Evolutionary conservation across 1,140 invertebrate species (phyloP).

Genomic region (Brevipalpus yothersi): DNA sequence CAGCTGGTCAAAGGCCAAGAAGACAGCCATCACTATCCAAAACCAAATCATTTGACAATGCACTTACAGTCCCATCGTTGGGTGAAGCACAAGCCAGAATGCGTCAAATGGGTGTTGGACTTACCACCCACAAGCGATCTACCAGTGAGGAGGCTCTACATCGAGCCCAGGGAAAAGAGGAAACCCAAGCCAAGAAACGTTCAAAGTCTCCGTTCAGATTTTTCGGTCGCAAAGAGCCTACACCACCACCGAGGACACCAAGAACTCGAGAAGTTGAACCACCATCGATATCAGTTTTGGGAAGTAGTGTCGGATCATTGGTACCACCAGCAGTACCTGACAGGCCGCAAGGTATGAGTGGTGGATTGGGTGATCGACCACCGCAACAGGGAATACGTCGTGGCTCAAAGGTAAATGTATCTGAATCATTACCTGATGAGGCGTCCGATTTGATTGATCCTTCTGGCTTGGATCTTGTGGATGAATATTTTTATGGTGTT

Average conservation of each 20-base stretch:
- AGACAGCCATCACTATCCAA: conserved; percentile 37
- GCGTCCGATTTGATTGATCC: conserved; percentile 5
- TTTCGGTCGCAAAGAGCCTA: conserved; percentile 37
- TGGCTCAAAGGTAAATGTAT: conserved; percentile 3
- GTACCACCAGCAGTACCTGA: conserved; percentile 1
- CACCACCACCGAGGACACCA: neutral
- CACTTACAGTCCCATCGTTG: conserved; percentile 7
- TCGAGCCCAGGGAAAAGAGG: conserved; percentile 27
- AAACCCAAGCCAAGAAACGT: conserved; percentile 40
- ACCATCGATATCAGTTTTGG: neutral
- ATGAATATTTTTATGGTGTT: conserved; percentile 88
- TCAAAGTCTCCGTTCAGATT: conserved; percentile 71
- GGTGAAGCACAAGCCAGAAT: conserved; percentile 8
- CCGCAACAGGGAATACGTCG: neutral
- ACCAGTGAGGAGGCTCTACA: neutral
- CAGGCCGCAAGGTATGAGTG: neutral
- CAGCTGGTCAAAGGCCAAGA: conserved; percentile 13
- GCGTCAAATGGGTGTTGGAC: neutral
- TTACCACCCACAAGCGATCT: neutral
- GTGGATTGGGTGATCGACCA: neutral
- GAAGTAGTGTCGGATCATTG: neutral
- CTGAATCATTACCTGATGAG: conserved; percentile 7
- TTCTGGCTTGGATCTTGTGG: conserved; percentile 47
- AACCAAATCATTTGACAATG: conserved; percentile 20
- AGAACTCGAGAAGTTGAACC: neutral